These are phyloP conservation scores for Apodemus speciosus DNA, from an alignment of 2,113 vertebrate genomes.

Conservation along the genomic window DNA sequence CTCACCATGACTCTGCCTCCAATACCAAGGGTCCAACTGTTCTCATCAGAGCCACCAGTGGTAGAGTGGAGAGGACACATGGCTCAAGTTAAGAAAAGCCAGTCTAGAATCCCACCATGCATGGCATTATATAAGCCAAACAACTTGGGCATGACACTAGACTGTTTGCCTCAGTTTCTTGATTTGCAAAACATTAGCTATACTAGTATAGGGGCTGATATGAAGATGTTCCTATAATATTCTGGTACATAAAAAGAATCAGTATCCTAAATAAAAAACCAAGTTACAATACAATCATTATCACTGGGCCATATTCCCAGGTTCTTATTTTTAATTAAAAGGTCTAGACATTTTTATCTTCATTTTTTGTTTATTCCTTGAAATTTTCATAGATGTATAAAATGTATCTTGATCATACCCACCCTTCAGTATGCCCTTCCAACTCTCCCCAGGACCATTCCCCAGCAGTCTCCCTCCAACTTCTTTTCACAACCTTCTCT, in stretches of 20 bases:
- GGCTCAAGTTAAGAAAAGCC: conserved; percentile 21
- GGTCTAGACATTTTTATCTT: conserved; percentile 30
- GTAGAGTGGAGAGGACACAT: not conserved
- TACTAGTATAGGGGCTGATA: not conserved
- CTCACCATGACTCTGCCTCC: not conserved
- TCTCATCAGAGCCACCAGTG: not conserved
- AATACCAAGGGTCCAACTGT: not conserved
- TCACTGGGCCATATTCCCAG: not conserved
- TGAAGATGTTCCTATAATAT: conserved; percentile 21
- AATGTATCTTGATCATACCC: not conserved
- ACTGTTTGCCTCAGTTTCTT: conserved; percentile 47
- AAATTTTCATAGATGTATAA: not conserved
- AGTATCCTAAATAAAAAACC: not conserved
- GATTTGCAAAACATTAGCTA: conserved; percentile 20
- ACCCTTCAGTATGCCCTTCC: no score
- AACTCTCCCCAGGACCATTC: not conserved
- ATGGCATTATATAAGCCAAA: not conserved
- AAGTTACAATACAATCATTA: conserved; percentile 33
- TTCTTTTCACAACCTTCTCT: not conserved
- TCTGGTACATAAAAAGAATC: not conserved
- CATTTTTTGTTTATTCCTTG: not conserved
- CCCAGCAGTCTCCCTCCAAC: not conserved
- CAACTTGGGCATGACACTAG: not conserved
- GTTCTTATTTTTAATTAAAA: not conserved
- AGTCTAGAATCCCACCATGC: not conserved